A percentile compares a stretch with the other conserved stretches of the same genome.
phyloP scores from a whole-genome alignment of 1,140 invertebrate species.

The Goniozus legneri region DNA sequence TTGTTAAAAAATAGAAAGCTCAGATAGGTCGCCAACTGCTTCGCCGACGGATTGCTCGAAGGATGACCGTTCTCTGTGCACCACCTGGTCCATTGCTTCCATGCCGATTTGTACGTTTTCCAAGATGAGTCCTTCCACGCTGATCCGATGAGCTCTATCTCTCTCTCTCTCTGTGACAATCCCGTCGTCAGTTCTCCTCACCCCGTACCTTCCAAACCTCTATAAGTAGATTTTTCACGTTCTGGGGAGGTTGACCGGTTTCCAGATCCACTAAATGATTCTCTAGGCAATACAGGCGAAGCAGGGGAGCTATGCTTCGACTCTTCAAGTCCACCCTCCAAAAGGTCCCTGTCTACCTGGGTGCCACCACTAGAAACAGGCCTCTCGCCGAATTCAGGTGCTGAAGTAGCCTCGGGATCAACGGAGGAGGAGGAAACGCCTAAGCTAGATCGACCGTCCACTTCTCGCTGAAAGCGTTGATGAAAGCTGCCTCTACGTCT shows the following conservation, averaged over 20 bases:
- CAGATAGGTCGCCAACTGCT: constrained; percentile 29
- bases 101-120: constrained; percentile 11
- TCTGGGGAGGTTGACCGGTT: constrained; percentile 5
- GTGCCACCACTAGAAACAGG: constrained; percentile 8
- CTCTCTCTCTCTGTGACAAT: constrained; percentile 1
- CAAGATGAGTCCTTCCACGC: constrained; percentile 8
- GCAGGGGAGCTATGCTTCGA: not conserved
- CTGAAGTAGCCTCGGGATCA: constrained; percentile 31
- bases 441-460: constrained; percentile 35
- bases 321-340: constrained; percentile 8
- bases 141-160: constrained; percentile 3
- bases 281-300: not conserved
- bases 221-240: constrained; percentile 8
- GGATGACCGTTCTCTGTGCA: constrained; percentile 12
- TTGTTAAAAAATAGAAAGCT: constrained; percentile 17
- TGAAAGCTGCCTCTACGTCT: constrained; percentile 21
- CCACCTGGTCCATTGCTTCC: constrained; percentile 19
- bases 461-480: constrained; percentile 31
- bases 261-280: constrained; percentile 3
- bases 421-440: constrained; percentile 39
- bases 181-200: constrained; percentile 2
- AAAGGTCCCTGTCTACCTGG: constrained; percentile 9
- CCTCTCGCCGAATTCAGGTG: constrained; percentile 29
- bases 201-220: constrained; percentile 11
- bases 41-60: constrained; percentile 8